Percentiles rank a stretch among this genome's conserved stretches.
These are phyloP conservation scores for Phalacrocorax aristotelis DNA, from an alignment of 2,113 vertebrate species.

Conservation along the genomic window DNA sequence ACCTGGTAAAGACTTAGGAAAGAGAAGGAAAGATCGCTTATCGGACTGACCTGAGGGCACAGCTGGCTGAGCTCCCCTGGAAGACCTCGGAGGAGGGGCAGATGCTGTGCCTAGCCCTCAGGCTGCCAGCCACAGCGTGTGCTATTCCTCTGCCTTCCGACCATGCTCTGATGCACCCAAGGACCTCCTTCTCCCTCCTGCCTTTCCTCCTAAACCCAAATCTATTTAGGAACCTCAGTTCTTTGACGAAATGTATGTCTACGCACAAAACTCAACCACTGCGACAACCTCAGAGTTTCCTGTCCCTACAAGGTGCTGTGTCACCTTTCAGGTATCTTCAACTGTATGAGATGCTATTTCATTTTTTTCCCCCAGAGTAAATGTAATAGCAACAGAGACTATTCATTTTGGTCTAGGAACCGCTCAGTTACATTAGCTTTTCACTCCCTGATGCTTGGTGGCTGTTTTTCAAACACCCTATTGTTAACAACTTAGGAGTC, in stretches of 20 bases:
- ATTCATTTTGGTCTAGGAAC: neutral
- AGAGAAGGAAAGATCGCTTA: neutral
- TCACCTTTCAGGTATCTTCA: neutral
- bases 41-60: neutral
- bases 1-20: neutral
- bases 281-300: neutral
- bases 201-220: neutral
- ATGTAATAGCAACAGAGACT: neutral
- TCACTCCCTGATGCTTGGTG: neutral
- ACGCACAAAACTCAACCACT: neutral
- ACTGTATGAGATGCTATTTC: neutral
- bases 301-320: neutral
- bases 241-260: neutral
- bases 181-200: neutral
- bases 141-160: neutral
- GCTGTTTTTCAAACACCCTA: neutral
- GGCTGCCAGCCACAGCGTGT: neutral
- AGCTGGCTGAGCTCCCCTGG: neutral
- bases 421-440: neutral
- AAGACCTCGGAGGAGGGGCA: too few species aligned
- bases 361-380: neutral
- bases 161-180: accelerated
- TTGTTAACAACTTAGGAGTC: neutral
- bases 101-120: neutral
- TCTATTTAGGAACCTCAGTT: neutral